phyloP scores from a whole-genome alignment of 2,113 vertebrate species.

The Tinamus guttatus region DNA sequence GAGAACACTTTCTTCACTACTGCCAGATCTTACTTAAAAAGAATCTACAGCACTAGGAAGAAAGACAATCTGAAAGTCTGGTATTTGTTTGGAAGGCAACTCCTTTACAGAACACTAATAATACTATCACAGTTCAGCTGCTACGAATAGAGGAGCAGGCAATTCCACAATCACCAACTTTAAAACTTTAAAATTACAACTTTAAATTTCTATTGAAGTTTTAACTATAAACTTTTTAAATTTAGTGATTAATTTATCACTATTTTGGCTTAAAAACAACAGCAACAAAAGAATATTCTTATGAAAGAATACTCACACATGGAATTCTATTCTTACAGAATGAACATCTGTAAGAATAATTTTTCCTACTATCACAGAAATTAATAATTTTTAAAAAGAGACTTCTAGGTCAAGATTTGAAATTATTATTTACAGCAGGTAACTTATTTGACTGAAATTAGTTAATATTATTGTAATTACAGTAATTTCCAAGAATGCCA shows the following conservation, averaged over 20 bases:
- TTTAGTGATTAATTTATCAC: background rate
- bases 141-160: background rate
- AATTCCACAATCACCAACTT: background rate
- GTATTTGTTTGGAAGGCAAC: background rate
- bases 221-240: background rate
- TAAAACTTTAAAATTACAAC: background rate
- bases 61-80: background rate
- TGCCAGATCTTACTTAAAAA: background rate
- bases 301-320: background rate
- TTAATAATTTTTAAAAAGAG: background rate
- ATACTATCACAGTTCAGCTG: background rate
- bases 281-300: background rate
- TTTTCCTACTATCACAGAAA: background rate
- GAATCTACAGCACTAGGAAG: background rate
- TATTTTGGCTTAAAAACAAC: background rate
- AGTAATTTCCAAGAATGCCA: background rate
- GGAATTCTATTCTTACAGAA: background rate
- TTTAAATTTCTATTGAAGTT: background rate
- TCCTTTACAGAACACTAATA: background rate
- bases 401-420: no score
- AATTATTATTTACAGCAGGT: no score
- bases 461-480: background rate
- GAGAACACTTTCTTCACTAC: background rate
- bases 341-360: accelerated
- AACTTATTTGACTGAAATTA: background rate